phyloP scores from a whole-genome alignment of 1,140 invertebrate genomes.

The Cotesia typhae region DNA sequence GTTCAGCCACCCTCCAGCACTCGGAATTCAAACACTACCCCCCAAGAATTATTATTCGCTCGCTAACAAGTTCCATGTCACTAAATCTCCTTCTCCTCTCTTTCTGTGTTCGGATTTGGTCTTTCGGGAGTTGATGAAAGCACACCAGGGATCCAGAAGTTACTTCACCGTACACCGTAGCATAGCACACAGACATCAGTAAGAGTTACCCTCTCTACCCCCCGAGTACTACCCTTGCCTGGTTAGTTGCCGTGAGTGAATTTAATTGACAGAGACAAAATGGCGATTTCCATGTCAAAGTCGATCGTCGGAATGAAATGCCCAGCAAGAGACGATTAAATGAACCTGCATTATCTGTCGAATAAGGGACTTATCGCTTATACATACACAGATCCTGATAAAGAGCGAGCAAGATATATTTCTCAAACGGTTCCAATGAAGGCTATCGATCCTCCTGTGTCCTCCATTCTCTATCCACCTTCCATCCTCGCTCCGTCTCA shows the following conservation, averaged over 20 bases:
- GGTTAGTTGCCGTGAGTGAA: constrained; percentile 1
- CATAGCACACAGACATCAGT: too few relatives aligned
- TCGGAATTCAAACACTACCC: constrained; percentile 2
- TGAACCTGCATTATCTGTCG: constrained; percentile 16
- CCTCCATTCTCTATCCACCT: background rate
- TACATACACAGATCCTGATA: background rate
- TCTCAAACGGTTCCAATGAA: constrained; percentile 2
- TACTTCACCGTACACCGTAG: background rate
- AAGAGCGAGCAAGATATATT: constrained; percentile 3
- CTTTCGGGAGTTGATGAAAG: constrained; percentile 12
- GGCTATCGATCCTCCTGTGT: constrained; percentile 14
- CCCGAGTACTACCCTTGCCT: background rate
- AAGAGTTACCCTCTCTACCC: background rate
- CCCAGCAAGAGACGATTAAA: constrained; percentile 26
- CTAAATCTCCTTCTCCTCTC: background rate
- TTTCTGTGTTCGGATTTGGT: background rate
- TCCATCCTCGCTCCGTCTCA: constrained; percentile 20
- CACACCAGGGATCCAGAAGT: background rate
- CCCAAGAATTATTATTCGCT: constrained; percentile 13
- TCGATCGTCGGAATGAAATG: constrained; percentile 7
- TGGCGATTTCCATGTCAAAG: constrained; percentile 23
- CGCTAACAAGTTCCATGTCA: constrained; percentile 19
- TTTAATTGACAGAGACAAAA: constrained; percentile 27
- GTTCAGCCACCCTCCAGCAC: background rate
- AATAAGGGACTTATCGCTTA: constrained; percentile 11